phyloP scores from a whole-genome alignment of 2,797 vertebrate species.

The Anas bahamensis region DNA sequence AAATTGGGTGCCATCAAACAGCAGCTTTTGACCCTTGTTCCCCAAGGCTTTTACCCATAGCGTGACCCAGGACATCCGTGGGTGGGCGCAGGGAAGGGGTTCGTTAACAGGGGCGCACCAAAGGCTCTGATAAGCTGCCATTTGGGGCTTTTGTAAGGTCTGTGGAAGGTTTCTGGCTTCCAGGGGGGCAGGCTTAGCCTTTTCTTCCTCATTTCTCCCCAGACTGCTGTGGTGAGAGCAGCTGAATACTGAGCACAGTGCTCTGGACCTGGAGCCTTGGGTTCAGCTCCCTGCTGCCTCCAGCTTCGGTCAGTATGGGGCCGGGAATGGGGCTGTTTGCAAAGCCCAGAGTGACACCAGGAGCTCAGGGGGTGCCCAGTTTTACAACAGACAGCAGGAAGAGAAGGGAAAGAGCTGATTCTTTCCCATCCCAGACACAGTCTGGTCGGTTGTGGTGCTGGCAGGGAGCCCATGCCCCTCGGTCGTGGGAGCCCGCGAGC shows the following conservation, averaged over 20 bases:
- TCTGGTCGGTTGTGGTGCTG: background rate
- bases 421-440: background rate
- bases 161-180: background rate
- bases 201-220: background rate
- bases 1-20: background rate
- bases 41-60: background rate
- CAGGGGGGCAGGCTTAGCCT: background rate
- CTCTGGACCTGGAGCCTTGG: rapidly evolving
- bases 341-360: rapidly evolving
- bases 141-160: background rate
- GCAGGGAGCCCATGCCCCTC: background rate
- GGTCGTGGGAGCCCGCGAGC: rapidly evolving
- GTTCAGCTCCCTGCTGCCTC: background rate
- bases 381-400: background rate
- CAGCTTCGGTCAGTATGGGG: background rate
- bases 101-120: background rate
- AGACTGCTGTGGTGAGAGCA: background rate
- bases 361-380: background rate
- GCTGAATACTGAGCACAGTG: background rate
- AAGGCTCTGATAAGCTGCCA: background rate
- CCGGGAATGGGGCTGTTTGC: background rate
- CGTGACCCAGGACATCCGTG: background rate
- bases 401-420: background rate
- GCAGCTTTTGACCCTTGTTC: background rate
- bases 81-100: background rate